Evolutionary conservation across 2,113 vertebrate genomes (phyloP).

Genomic region (Oncorhynchus tshawytscha): DNA sequence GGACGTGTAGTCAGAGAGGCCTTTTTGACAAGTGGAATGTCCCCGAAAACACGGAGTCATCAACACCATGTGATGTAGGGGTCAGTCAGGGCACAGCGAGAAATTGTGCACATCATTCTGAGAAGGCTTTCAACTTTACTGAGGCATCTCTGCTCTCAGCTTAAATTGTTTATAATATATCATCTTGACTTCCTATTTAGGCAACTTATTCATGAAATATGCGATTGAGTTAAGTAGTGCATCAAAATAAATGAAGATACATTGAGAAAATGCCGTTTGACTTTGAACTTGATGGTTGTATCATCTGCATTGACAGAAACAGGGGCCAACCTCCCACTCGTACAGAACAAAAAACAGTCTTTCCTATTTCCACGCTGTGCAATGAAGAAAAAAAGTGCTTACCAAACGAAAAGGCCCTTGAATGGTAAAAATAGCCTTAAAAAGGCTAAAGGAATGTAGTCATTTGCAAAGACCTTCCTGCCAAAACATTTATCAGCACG

Average conservation of each 20-base stretch:
- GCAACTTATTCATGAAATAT: background rate
- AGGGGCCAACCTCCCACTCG: slow-evolving; percentile 31
- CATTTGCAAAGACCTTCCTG: slow-evolving; percentile 66
- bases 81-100: background rate
- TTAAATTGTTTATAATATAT: slow-evolving; percentile 23
- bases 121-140: slow-evolving; percentile 18
- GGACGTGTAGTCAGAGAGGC: slow-evolving; percentile 17
- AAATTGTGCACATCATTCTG: slow-evolving; percentile 4
- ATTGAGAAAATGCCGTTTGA: too few relatives aligned
- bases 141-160: slow-evolving; percentile 6
- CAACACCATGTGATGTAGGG: background rate
- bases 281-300: too few relatives aligned
- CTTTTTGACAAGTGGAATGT: slow-evolving; percentile 41
- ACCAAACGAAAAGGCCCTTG: slow-evolving; percentile 32
- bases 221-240: background rate
- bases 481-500: slow-evolving; percentile 62
- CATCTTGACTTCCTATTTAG: background rate
- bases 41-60: background rate
- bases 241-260: too few relatives aligned
- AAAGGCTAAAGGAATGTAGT: slow-evolving; percentile 63
- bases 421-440: slow-evolving; percentile 62
- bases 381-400: slow-evolving; percentile 40
- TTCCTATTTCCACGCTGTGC: slow-evolving; percentile 41
- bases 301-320: background rate
- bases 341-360: slow-evolving; percentile 38